These are phyloP conservation scores for Hypomecis atomaria DNA, from an alignment of 2,888 invertebrate species.

Conservation along the genomic window DNA sequence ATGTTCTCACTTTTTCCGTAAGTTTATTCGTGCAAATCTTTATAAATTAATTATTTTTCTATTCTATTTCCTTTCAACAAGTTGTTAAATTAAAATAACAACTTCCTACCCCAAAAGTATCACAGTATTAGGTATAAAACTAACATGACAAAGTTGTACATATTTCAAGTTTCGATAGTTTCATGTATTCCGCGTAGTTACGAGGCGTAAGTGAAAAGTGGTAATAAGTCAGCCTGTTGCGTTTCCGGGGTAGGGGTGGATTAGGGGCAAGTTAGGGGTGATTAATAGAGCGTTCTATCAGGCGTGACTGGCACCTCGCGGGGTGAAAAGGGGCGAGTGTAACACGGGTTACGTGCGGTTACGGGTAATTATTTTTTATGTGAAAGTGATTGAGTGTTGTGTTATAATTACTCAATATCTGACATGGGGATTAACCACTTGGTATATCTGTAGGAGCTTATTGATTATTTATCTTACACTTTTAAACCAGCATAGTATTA, in stretches of 20 bases:
- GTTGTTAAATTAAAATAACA: no score
- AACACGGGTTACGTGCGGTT: not conserved
- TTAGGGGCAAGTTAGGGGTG: slow-evolving; percentile 3
- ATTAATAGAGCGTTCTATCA: slow-evolving; percentile 36
- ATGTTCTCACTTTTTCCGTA: no score
- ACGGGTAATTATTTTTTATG: not conserved
- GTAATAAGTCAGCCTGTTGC: slow-evolving; percentile 51
- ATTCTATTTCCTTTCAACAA: no score
- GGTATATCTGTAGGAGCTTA: no score
- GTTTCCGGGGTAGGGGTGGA: slow-evolving; percentile 30
- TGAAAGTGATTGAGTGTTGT: not conserved
- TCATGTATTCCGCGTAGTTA: slow-evolving; percentile 12
- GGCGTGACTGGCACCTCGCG: slow-evolving; percentile 31
- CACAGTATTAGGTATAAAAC: not conserved
- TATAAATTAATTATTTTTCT: no score
- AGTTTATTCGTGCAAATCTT: no score
- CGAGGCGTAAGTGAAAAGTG: slow-evolving; percentile 33
- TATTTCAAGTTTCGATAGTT: slow-evolving; percentile 7
- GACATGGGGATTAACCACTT: no score
- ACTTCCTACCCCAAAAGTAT: no score
- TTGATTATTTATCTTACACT: no score
- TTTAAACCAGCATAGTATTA: no score
- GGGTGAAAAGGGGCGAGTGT: slow-evolving; percentile 3
- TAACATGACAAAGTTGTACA: not conserved
- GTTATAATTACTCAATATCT: not conserved